A percentile compares a stretch with the other conserved stretches of the same genome.
phyloP scores from a whole-genome alignment of 1,140 invertebrate genomes.

The Calephelis nemesis region DNA sequence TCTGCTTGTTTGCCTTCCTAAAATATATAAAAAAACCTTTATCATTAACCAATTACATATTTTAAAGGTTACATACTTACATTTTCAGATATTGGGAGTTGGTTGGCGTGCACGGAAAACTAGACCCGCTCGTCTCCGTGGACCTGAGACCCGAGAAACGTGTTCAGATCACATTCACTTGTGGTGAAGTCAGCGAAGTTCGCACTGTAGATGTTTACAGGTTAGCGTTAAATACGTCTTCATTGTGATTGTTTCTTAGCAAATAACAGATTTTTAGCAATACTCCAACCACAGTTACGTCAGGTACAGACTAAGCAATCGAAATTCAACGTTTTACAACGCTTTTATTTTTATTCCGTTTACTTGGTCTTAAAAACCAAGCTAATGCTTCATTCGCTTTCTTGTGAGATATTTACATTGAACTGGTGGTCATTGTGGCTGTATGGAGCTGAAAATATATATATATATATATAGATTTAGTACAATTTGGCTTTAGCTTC shows the following conservation, averaged over 20 bases:
- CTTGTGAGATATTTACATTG: no score
- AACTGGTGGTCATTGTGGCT: no score
- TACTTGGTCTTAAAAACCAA: not conserved
- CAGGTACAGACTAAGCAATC: no score
- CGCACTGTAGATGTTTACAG: conserved; percentile 87
- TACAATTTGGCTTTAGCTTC: no score
- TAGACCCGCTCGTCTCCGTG: conserved; percentile 92
- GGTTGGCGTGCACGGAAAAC: conserved; percentile 89
- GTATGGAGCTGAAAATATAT: no score
- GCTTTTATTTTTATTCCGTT: not conserved
- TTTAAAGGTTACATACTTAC: not conserved
- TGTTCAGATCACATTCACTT: conserved; percentile 91
- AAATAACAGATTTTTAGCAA: not conserved
- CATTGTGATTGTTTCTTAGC: no score
- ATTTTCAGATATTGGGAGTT: conserved; percentile 87
- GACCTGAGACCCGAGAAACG: conserved; percentile 91
- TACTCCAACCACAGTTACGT: no score
- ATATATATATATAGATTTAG: no score
- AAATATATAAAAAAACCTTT: not conserved
- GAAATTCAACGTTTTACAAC: not conserved
- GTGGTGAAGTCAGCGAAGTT: conserved; percentile 86
- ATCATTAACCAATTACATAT: no score
- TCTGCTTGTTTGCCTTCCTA: no score
- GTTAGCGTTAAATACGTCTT: conserved; percentile 34
- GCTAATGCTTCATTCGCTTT: not conserved